These are phyloP conservation scores for Erynnis tages DNA, from an alignment of 2,888 invertebrate species.

Conservation along the genomic window DNA sequence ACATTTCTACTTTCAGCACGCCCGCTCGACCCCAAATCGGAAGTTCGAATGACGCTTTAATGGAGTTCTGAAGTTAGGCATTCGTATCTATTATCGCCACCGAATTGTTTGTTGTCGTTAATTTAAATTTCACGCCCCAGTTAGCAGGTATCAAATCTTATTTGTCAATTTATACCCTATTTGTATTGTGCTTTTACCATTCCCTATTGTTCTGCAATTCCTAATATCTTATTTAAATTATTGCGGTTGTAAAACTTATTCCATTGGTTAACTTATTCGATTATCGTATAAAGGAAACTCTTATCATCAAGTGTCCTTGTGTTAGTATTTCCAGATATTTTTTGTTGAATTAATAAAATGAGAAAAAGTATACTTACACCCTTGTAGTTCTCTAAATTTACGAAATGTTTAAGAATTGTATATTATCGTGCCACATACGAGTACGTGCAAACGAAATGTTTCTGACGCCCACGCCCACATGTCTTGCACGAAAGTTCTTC, in stretches of 20 bases:
- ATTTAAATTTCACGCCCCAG: slow-evolving; percentile 71
- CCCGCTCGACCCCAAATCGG: slow-evolving; percentile 63
- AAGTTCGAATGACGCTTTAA: slow-evolving; percentile 70
- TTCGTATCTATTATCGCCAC: slow-evolving; percentile 70
- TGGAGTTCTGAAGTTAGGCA: slow-evolving; percentile 72
- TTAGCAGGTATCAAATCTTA: slow-evolving; percentile 63
- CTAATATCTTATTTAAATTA: neutral
- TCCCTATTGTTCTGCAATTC: neutral
- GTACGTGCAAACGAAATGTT: slow-evolving; percentile 5
- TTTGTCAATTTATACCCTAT: slow-evolving; percentile 51
- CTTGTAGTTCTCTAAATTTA: too few relatives aligned
- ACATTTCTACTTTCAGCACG: slow-evolving; percentile 64
- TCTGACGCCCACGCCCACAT: slow-evolving; percentile 5
- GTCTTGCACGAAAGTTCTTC: slow-evolving; percentile 28
- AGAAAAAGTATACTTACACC: too few relatives aligned
- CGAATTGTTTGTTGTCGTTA: slow-evolving; percentile 71
- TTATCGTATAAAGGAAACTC: too few relatives aligned
- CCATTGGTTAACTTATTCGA: too few relatives aligned
- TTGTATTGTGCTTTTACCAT: slow-evolving; percentile 34
- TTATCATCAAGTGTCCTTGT: too few relatives aligned
- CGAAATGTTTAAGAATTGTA: too few relatives aligned
- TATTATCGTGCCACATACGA: too few relatives aligned
- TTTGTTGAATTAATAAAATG: too few relatives aligned
- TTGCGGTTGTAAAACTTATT: neutral
- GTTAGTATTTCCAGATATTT: too few relatives aligned